These are phyloP conservation scores for Theristicus caerulescens DNA, from an alignment of 2,113 vertebrate species.

Conservation along the genomic window DNA sequence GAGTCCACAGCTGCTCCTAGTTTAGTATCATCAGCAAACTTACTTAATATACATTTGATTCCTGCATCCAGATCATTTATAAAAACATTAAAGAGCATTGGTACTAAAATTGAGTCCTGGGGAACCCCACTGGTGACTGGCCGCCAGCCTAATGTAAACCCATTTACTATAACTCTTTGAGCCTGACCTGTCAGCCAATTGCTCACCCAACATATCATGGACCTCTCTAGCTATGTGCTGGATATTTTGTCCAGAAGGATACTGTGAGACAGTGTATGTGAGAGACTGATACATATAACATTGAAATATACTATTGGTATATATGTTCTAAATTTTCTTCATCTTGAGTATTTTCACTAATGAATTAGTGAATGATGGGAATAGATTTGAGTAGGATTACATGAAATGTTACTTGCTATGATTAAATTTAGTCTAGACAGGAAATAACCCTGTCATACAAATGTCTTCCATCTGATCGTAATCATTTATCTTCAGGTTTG, in stretches of 20 bases:
- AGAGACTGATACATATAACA: not conserved
- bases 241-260: not conserved
- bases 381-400: not conserved
- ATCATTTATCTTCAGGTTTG: not conserved
- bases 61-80: not conserved
- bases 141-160: not conserved
- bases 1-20: not conserved
- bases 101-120: not conserved
- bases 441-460: not conserved
- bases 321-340: not conserved
- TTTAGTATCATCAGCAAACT: not conserved
- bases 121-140: rapidly evolving
- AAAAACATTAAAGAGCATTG: not conserved
- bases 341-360: not conserved
- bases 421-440: not conserved
- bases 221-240: not conserved
- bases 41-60: not conserved
- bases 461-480: not conserved
- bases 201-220: not conserved
- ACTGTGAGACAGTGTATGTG: not conserved
- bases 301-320: not conserved
- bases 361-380: not conserved
- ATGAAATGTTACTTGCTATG: not conserved
- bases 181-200: not conserved
- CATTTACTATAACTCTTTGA: not conserved